Conservation (phyloP, 37 sponge, comb jelly and placozoan species). For the Axinella damicornis region DNA sequence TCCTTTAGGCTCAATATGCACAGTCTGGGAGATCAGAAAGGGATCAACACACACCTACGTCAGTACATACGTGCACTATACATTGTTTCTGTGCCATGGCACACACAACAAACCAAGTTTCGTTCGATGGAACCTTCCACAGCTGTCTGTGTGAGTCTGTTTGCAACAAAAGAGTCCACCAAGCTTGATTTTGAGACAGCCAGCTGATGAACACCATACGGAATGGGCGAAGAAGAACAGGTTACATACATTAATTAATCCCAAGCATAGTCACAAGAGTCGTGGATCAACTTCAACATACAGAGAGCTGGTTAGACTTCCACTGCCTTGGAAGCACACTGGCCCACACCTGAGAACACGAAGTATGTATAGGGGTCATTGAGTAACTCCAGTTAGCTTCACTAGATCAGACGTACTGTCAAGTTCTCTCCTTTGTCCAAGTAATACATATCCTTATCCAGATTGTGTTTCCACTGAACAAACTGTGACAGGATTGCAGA, state of each 20-base stretch:
- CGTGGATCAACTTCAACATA: background rate
- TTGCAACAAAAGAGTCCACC: background rate
- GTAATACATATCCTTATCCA: background rate
- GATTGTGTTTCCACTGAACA: conserved; percentile 17
- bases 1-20: no score
- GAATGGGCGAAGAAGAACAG: no score
- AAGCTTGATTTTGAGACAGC: conserved; percentile 13
- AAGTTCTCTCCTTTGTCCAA: conserved; percentile 16
- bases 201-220: background rate
- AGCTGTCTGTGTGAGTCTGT: conserved; percentile 15
- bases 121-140: conserved; percentile 24
- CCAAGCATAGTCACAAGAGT: no score
- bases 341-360: conserved; percentile 42
- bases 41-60: no score
- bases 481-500: no score
- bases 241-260: no score
- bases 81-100: no score
- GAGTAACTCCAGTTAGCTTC: no score
- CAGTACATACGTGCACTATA: no score
- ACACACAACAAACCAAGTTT: conserved; percentile 16
- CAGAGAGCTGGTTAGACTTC: conserved; percentile 33
- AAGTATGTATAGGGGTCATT: no score
- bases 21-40: no score
- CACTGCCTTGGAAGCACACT: conserved; percentile 34
- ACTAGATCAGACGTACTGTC: background rate